Conservation (phyloP, 2,113 vertebrate genomes). For the Nesogale talazaci region DNA sequence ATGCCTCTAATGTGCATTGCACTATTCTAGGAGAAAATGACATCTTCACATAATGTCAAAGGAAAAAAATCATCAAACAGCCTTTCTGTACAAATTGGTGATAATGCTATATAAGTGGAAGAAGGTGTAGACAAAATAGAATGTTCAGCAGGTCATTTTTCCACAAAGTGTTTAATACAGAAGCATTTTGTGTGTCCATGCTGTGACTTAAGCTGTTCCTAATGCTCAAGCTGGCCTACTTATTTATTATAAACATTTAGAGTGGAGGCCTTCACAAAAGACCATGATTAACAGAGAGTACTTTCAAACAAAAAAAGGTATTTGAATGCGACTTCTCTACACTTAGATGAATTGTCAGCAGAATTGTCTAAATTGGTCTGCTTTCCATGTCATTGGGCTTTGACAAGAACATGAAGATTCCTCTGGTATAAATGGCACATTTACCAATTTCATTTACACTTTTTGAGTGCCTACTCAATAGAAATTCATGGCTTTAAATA, state of each 20-base stretch:
- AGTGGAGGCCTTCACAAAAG: conserved; percentile 70
- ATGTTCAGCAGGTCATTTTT: conserved; percentile 53
- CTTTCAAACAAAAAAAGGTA: conserved; percentile 60
- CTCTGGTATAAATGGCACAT: not conserved
- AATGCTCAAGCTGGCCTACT: conserved; percentile 50
- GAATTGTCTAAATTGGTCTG: conserved; percentile 42
- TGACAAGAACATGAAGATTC: not conserved
- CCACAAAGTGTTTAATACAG: conserved; percentile 49
- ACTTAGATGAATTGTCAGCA: not conserved
- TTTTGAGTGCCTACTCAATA: not conserved
- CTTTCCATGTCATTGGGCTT: not conserved
- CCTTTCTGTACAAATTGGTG: conserved; percentile 70
- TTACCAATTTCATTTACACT: not conserved
- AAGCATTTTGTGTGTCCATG: conserved; percentile 26
- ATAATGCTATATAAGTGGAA: conserved; percentile 77
- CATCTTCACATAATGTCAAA: conserved; percentile 73
- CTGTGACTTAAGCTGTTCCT: conserved; percentile 70
- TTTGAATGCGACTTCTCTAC: conserved; percentile 45
- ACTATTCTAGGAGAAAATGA: conserved; percentile 55
- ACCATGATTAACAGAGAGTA: conserved; percentile 61
- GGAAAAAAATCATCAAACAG: conserved; percentile 51
- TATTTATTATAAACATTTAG: conserved; percentile 77
- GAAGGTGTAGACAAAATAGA: conserved; percentile 66
- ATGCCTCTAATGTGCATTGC: conserved; percentile 15
- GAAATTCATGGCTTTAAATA: not conserved